Percentiles rank a stretch among this genome's conserved stretches.
Conservation (phyloP, 2,113 vertebrate genomes). For the Garra rufa region DNA sequence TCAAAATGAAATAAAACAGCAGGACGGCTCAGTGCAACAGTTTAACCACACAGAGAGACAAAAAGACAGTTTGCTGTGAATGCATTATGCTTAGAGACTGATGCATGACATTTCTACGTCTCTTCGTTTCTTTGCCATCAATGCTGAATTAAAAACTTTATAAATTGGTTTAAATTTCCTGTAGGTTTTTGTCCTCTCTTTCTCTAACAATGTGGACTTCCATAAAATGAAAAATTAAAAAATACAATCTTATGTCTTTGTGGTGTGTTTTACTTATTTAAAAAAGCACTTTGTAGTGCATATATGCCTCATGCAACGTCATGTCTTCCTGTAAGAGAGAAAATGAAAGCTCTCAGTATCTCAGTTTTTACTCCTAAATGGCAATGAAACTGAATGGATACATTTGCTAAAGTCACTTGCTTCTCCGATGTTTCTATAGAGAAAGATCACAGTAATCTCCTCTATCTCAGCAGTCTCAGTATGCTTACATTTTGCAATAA, state of each 20-base stretch:
- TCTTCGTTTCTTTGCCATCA: not conserved
- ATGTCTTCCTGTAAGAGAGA: not conserved
- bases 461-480: not conserved
- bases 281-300: too few relatives aligned
- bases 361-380: not conserved
- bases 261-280: not conserved
- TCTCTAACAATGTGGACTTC: not conserved
- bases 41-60: conserved; percentile 31
- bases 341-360: not conserved
- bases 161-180: not conserved
- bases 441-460: not conserved
- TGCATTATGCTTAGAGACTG: not conserved
- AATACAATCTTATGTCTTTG: not conserved
- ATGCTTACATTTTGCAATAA: not conserved
- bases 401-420: not conserved
- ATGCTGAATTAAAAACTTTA: not conserved
- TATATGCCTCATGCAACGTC: not conserved
- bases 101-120: not conserved
- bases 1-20: conserved; percentile 27
- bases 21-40: not conserved
- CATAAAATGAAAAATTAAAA: not conserved
- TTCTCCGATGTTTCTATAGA: not conserved
- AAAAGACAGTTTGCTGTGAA: not conserved
- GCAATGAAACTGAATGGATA: not conserved
- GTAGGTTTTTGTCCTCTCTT: not conserved